phyloP scores from a whole-genome alignment of 92 coral and sea anemone species.

The Ricordea florida region DNA sequence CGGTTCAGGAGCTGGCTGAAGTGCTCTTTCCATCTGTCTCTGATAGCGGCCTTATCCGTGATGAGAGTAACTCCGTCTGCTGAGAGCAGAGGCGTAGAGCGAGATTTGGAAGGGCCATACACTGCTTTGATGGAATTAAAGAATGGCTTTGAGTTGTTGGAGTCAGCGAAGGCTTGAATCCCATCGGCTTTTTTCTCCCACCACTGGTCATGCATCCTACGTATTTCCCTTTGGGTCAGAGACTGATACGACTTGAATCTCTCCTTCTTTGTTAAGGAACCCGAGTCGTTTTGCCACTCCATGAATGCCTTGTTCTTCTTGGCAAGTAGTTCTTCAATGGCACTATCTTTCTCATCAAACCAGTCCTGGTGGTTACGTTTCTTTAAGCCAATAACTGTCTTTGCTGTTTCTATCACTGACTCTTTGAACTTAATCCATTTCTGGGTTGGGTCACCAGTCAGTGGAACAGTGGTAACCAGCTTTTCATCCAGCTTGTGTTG shows the following conservation, averaged over 20 bases:
- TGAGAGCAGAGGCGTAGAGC: neutral
- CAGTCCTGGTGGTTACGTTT: slow-evolving; percentile 23
- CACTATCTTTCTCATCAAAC: slow-evolving; percentile 23
- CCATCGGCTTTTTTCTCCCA: slow-evolving; percentile 21
- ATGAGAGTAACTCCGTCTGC: slow-evolving; percentile 16
- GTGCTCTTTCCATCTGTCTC: slow-evolving; percentile 35
- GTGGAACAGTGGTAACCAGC: neutral
- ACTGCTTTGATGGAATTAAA: slow-evolving; percentile 9
- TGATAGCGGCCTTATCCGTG: slow-evolving; percentile 36
- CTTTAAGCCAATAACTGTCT: slow-evolving; percentile 10
- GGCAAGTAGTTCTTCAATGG: slow-evolving; percentile 5
- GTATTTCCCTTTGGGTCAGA: neutral
- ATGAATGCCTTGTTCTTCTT: neutral
- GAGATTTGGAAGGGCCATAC: slow-evolving; percentile 12
- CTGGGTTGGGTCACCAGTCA: neutral
- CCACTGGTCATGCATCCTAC: slow-evolving; percentile 14
- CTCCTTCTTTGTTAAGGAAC: slow-evolving; percentile 4
- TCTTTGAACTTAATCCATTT: slow-evolving; percentile 37
- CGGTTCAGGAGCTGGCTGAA: slow-evolving; percentile 38
- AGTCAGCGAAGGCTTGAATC: slow-evolving; percentile 27
- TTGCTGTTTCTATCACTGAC: slow-evolving; percentile 21
- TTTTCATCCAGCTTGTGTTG: slow-evolving; percentile 9
- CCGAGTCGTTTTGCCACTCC: neutral
- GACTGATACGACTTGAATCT: slow-evolving; percentile 4
- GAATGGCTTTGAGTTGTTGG: slow-evolving; percentile 23